A percentile compares a stretch with the other conserved stretches of the same genome.
phyloP scores from a whole-genome alignment of 1,140 invertebrate genomes.

The Stegodyphus dumicola region DNA sequence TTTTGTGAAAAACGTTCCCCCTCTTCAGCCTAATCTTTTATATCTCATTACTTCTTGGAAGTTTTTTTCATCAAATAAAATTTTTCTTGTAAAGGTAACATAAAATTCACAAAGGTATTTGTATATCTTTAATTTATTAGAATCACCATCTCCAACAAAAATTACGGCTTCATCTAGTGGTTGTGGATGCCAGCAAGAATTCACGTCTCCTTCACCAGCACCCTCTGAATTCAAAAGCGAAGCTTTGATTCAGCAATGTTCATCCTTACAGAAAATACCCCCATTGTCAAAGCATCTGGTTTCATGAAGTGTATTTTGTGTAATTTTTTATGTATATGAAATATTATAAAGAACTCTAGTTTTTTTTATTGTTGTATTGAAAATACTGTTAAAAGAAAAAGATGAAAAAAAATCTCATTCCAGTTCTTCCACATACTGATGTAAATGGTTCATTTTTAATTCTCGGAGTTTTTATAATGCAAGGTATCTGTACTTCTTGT shows the following conservation, averaged over 20 bases:
- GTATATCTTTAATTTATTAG: background rate
- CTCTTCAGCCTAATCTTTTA: too few relatives aligned
- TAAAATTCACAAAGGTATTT: background rate
- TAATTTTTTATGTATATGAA: background rate
- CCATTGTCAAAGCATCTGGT: background rate
- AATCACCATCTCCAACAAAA: background rate
- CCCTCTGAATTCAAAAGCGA: too few relatives aligned
- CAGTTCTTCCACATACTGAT: background rate
- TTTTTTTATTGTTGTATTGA: background rate
- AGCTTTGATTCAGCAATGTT: background rate
- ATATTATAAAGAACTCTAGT: background rate
- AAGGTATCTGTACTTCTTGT: background rate
- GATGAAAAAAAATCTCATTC: background rate
- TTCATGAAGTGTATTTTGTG: background rate
- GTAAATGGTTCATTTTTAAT: background rate
- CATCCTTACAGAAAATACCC: background rate
- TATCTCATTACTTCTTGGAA: background rate
- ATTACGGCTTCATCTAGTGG: background rate
- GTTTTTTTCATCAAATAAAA: background rate
- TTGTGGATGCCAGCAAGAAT: background rate
- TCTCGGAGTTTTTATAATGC: background rate
- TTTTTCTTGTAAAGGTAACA: background rate
- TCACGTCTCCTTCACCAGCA: background rate
- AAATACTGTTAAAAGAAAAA: background rate
- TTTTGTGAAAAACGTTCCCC: too few relatives aligned